Evolutionary conservation across 2,113 vertebrate genomes (phyloP).

Genomic region (Pleuronectes platessa): DNA sequence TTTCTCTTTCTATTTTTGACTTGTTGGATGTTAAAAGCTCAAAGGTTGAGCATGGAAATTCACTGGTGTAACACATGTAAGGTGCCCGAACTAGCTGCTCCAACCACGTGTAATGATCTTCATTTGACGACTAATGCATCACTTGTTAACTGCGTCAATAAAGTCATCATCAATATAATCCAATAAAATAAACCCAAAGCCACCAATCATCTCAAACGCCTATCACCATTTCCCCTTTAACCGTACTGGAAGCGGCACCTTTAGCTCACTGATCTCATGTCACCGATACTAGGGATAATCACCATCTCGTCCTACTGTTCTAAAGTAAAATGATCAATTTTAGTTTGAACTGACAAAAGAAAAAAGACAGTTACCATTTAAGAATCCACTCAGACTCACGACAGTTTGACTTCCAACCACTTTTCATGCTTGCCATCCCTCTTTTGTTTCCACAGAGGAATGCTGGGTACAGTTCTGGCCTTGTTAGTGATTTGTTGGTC

Average conservation of each 20-base stretch:
- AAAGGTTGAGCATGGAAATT: too few species aligned
- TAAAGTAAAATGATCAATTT: neutral
- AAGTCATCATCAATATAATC: neutral
- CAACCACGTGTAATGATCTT: neutral
- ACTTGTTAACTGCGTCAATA: neutral
- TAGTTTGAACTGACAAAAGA: neutral
- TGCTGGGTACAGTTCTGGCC: conserved; percentile 79
- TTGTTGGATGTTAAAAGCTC: too few species aligned
- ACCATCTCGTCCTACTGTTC: too few species aligned
- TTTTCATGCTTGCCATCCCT: neutral
- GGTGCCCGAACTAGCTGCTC: neutral
- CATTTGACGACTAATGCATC: neutral
- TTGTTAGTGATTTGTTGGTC: conserved; percentile 87
- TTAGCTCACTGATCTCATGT: too few species aligned
- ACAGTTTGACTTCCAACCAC: neutral
- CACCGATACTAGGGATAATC: too few species aligned
- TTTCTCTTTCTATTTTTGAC: neutral
- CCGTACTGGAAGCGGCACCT: neutral
- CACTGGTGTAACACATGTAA: neutral
- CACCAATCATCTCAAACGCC: neutral
- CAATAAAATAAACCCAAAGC: conserved; percentile 1
- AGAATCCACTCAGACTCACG: neutral
- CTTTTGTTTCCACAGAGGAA: conserved; percentile 78
- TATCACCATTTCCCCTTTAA: neutral
- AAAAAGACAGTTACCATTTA: neutral